Conservation (phyloP, 2,797 vertebrate genomes). For the Anas bahamensis region DNA sequence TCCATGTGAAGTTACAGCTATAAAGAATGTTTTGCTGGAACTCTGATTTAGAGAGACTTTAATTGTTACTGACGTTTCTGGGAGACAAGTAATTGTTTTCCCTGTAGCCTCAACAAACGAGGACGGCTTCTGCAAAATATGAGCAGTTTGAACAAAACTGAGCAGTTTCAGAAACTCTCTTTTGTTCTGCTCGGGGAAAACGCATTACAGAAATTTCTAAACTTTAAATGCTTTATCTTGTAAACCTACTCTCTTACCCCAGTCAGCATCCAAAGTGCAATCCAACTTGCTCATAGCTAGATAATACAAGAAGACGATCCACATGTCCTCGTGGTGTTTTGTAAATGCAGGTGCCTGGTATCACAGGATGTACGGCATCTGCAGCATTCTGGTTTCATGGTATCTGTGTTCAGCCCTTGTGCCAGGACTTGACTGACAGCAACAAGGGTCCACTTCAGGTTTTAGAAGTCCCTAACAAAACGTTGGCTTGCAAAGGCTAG, state of each 20-base stretch:
- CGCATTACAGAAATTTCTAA: background rate
- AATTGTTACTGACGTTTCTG: background rate
- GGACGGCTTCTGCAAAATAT: background rate
- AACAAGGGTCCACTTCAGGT: background rate
- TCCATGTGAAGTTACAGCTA: background rate
- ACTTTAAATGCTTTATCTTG: background rate
- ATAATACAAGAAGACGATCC: background rate
- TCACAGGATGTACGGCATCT: background rate
- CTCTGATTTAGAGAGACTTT: background rate
- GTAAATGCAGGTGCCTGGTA: background rate
- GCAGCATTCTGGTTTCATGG: background rate
- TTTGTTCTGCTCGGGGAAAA: background rate
- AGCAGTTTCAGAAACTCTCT: background rate
- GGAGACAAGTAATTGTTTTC: background rate
- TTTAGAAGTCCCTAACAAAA: background rate
- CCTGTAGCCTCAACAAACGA: background rate
- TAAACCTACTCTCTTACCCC: background rate
- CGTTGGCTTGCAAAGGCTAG: background rate
- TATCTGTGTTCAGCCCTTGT: background rate
- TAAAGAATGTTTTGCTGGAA: constrained; percentile 8
- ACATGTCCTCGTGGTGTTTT: background rate
- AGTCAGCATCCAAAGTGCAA: background rate
- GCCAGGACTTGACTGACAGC: background rate
- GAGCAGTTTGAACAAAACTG: background rate
- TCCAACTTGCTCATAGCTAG: background rate